Base-by-base conservation (phyloP, 2,113 vertebrate species). In the Mobula birostris region DNA sequence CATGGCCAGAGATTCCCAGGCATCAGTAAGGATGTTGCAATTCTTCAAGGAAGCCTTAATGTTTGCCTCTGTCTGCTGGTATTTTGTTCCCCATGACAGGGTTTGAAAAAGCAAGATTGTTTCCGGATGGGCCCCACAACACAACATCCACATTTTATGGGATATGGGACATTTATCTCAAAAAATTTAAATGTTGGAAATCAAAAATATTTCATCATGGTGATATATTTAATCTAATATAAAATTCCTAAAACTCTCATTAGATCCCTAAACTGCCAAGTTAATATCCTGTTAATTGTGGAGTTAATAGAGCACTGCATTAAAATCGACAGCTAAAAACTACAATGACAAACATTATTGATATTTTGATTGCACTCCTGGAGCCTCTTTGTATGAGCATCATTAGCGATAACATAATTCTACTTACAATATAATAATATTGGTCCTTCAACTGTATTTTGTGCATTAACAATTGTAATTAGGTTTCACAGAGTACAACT, bases 401-500 rank as follows among this genome's bases (percentile, higher is more conserved):
- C 82, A 85, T 58, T 85, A 27, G 9, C 21, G 27, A 7, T 85
- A 48, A 58, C 82, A 85, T 85, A 85, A 2, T 24, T 48, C 40
- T 48, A 85, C 24, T 85, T 85, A 85, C 48, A 58, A 85, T 27
- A 27, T 85, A 85, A 85, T 85, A 79, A 32, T 36, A 27, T 48
- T 8, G 9, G 82, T 85, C 82, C 27, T 24, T 56, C 21, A 11
- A 8, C 82, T 27, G 8, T 40, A 9, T 83, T 7, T 19, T 56
- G 48, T 19, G 58, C 82, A 58, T 12, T 85, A 24, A 11, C 82
- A 85, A 58, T 88, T 88, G 83, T 88, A 88, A n/a, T 88, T 85
- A 85, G 82, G 40, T 24, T 85, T 88, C 83, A 88, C 58, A 15
- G 12, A n/a, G 24, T 56, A 15, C 61, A 88, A 56, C 29, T 88